phyloP scores from a whole-genome alignment of 2,113 vertebrate species.

The Nettapus auritus region DNA sequence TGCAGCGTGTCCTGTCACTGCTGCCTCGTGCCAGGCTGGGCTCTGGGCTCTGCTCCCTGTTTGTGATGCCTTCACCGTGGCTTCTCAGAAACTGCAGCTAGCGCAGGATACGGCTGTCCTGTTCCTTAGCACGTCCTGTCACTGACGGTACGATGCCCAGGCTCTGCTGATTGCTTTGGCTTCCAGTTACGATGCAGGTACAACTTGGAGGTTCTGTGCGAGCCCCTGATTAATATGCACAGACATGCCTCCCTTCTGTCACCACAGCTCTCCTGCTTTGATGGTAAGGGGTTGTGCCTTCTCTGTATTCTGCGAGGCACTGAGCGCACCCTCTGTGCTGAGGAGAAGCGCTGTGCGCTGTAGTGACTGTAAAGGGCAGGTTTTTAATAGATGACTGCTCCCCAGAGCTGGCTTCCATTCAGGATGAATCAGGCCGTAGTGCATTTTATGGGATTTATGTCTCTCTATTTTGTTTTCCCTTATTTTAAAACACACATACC shows the following conservation, averaged over 20 bases:
- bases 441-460: neutral
- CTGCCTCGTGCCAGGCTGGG: neutral
- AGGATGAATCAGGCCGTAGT: neutral
- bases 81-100: neutral
- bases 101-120: neutral
- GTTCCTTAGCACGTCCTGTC: neutral
- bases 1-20: rapidly evolving
- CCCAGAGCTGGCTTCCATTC: neutral
- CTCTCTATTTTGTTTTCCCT: neutral
- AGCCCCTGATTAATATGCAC: neutral
- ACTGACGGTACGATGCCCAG: neutral
- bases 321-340: neutral
- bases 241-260: neutral
- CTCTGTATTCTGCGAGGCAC: neutral
- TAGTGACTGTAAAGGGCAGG: neutral
- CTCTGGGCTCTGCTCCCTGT: neutral
- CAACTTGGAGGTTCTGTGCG: neutral
- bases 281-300: neutral
- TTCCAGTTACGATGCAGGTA: neutral
- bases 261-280: neutral
- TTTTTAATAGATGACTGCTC: neutral
- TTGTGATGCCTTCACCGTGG: rapidly evolving
- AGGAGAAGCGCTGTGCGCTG: neutral
- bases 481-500: neutral
- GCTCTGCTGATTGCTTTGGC: neutral